Evolutionary conservation across 2,113 vertebrate species (phyloP).

Genomic region (Columba livia): DNA sequence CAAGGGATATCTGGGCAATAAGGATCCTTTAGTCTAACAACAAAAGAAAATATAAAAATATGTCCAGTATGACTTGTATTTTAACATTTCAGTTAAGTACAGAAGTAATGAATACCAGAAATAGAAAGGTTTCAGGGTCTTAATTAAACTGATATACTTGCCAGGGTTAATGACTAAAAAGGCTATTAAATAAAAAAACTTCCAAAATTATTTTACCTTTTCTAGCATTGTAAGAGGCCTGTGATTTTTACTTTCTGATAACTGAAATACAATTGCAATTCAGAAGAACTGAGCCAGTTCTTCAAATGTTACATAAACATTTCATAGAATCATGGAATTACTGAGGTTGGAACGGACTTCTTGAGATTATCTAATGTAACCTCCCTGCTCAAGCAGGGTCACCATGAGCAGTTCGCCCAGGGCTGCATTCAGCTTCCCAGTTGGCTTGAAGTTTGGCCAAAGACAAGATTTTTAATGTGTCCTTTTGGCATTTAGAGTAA

Average conservation of each 20-base stretch:
- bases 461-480: neutral
- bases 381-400: neutral
- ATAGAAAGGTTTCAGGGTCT: neutral
- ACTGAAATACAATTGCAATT: neutral
- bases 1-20: neutral
- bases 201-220: neutral
- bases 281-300: neutral
- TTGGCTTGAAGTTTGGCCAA: neutral
- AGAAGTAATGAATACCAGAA: neutral
- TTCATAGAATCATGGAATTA: neutral
- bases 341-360: neutral
- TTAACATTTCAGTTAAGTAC: neutral
- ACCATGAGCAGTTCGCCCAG: neutral
- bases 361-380: neutral
- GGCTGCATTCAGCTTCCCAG: neutral
- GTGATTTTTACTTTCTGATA: neutral
- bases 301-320: neutral
- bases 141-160: neutral
- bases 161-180: neutral
- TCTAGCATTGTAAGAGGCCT: neutral
- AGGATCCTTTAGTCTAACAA: neutral
- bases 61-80: neutral
- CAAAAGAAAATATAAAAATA: neutral
- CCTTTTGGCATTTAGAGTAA: neutral
- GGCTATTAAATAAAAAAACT: neutral